Percentiles rank a stretch among this genome's conserved stretches.
Evolutionary conservation across 2,113 vertebrate genomes (phyloP).

Genomic region (Empidonax traillii): DNA sequence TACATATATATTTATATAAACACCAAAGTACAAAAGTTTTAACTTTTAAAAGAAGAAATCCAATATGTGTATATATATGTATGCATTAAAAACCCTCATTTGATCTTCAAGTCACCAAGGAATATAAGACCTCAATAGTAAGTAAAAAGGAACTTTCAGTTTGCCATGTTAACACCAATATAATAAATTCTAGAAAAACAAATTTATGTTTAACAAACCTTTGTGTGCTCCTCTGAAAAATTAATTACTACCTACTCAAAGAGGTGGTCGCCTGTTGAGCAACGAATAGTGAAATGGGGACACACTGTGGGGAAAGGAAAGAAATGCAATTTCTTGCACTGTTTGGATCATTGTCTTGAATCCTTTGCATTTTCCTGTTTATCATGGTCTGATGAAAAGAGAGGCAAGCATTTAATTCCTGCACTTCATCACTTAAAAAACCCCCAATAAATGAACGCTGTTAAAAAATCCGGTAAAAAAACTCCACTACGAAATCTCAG

Average conservation of each 20-base stretch:
- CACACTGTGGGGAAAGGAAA: constrained; percentile 44
- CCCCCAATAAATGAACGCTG: neutral
- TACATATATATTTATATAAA: neutral
- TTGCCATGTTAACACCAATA: neutral
- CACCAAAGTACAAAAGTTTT: neutral
- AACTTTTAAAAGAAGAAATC: neutral
- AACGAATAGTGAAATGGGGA: neutral
- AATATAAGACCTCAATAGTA: neutral
- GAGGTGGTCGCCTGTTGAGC: neutral
- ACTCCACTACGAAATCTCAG: neutral
- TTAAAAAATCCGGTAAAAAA: neutral
- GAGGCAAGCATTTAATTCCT: neutral
- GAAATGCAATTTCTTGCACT: constrained; percentile 7
- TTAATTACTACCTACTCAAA: neutral
- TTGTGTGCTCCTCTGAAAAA: neutral
- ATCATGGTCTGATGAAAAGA: neutral
- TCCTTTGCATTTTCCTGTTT: neutral
- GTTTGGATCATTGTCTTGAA: neutral
- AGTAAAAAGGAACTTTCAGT: neutral
- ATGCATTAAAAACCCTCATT: neutral
- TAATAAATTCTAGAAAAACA: neutral
- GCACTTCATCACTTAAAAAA: neutral
- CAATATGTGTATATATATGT: neutral
- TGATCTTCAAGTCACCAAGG: neutral
- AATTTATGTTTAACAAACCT: neutral